phyloP scores from a whole-genome alignment of 2,888 invertebrate species.

The Orchesella flavescens region DNA sequence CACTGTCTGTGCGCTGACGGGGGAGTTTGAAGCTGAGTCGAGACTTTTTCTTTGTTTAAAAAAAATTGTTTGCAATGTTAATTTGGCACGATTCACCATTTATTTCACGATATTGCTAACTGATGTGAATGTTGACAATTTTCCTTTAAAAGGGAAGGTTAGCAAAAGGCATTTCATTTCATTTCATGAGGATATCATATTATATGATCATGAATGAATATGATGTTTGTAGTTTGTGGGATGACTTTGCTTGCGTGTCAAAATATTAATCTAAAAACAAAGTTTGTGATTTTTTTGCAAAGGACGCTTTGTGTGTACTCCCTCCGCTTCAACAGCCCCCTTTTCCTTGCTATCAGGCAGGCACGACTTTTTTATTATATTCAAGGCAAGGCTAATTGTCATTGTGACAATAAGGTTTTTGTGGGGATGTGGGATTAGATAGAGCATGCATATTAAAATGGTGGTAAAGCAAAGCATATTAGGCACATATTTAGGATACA shows the following conservation, averaged over 20 bases:
- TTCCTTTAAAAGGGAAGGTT: constrained; percentile 38
- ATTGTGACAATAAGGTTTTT: constrained; percentile 52
- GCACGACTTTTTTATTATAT: constrained; percentile 53
- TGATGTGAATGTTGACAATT: not conserved
- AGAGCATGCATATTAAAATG: constrained; percentile 23
- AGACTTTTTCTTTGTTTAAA: constrained; percentile 13
- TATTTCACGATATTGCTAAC: too few species aligned
- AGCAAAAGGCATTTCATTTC: not conserved
- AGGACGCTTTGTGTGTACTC: not conserved
- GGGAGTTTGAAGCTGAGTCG: too few species aligned
- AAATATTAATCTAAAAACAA: constrained; percentile 31
- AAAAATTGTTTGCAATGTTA: constrained; percentile 2
- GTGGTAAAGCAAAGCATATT: not conserved
- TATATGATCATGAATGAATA: constrained; percentile 15
- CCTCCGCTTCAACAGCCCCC: not conserved
- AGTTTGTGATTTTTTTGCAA: not conserved
- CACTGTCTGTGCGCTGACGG: not conserved
- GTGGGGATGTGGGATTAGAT: constrained; percentile 43
- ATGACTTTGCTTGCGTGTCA: constrained; percentile 55
- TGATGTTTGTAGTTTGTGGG: constrained; percentile 16
- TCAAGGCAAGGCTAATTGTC: constrained; percentile 47
- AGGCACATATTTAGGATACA: too few species aligned
- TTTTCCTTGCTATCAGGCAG: constrained; percentile 4
- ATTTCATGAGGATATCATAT: too few species aligned
- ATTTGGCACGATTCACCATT: constrained; percentile 8